Evolutionary conservation across 2,888 invertebrate genomes (phyloP), one percentile per base, ranked within the genome.

Genomic region (Thysanoteuthis rhombus): DNA sequence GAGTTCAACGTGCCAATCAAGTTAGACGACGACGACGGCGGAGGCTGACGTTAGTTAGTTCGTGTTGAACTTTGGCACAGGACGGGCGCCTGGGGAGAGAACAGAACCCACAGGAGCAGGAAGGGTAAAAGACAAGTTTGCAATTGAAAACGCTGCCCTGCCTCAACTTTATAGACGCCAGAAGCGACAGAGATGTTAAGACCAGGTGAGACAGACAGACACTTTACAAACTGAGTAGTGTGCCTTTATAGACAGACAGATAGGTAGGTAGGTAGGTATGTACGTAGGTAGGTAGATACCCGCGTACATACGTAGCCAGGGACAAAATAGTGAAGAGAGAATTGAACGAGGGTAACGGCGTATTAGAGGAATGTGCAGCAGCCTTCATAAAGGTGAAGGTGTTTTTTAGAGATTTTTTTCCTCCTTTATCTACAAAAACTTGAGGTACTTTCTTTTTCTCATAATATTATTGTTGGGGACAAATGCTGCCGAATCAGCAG

Each of bases 51-150:
- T 32, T n/a, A n/a, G 32, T n/a, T n/a, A n/a, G 32, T n/a, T 75
- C n/a, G 75, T n/a, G 32, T 32, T n/a, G n/a, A 75, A 75, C 75
- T 75, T 75, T 75, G 38, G 90, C 40, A 92, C 4, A 42, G 47
- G 45, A 92, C 45, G 22, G 92, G 52, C 36, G 58, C 32, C 38
- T 42, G 93, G 58, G 89, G 25, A 28, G 12, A 75, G 19, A n/a
- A 4, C 5, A 40, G 36, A 89, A 38, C 36, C 89, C 28, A 89
- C 32, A 4, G 36, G 28, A 58, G 10, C n/a, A 10, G 40, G 8
- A n/a, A 93, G 89, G 93, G 92, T 45, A 91, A 94, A 93, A 91
- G 93, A 94, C 10, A n/a, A 75, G 10, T 75, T n/a, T 10, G 75
- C n/a, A 75, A 75, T 0, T 75, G n/a, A n/a, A 75, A 8, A 75